phyloP scores from a whole-genome alignment of 2,888 invertebrate species.

The Strigamia transsilvanica region DNA sequence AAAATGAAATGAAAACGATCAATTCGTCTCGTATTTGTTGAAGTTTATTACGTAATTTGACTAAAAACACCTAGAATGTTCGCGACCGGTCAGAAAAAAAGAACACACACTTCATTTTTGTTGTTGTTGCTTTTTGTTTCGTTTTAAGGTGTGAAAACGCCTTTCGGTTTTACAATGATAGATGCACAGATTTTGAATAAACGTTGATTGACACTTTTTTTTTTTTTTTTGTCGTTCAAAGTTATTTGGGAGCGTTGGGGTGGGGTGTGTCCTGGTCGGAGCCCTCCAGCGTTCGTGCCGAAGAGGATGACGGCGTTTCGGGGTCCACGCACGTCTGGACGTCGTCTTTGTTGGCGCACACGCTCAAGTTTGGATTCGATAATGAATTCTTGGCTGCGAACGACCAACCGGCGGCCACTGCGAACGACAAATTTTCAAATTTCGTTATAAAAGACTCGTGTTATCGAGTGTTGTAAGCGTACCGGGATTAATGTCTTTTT shows the following conservation, averaged over 20 bases:
- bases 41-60: too few relatives aligned
- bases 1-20: too few relatives aligned
- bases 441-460: neutral
- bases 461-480: too few relatives aligned
- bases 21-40: too few relatives aligned
- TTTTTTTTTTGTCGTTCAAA: neutral
- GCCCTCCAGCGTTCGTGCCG: neutral
- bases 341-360: neutral
- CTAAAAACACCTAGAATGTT: too few relatives aligned
- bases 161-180: neutral
- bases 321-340: neutral
- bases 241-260: neutral
- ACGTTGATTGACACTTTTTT: neutral
- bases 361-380: neutral
- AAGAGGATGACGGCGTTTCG: constrained; percentile 1
- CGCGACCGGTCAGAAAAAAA: too few relatives aligned
- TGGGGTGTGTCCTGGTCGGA: constrained; percentile 3
- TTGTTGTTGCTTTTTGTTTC: too few relatives aligned
- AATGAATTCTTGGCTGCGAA: neutral
- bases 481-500: neutral
- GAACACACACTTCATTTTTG: too few relatives aligned
- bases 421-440: neutral
- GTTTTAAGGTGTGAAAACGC: too few relatives aligned
- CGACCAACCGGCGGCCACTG: neutral
- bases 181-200: neutral